phyloP scores from a whole-genome alignment of 2,113 vertebrate species.

The Talpa occidentalis region DNA sequence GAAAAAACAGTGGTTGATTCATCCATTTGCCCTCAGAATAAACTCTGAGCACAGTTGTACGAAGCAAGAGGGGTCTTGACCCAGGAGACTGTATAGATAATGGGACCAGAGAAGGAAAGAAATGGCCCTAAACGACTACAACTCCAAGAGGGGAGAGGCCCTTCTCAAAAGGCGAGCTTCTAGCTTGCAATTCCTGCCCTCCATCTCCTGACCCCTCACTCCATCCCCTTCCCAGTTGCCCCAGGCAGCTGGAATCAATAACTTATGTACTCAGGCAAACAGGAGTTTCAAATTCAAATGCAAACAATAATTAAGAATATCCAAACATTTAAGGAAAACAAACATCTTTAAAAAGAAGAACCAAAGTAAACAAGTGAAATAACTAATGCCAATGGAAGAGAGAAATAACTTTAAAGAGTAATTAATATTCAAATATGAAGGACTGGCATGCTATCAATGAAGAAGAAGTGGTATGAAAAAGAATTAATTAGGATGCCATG shows the following conservation, averaged over 20 bases:
- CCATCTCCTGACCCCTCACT: background rate
- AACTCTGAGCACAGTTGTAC: constrained; percentile 28
- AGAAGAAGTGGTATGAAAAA: background rate
- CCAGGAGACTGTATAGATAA: background rate
- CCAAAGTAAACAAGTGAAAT: constrained; percentile 54
- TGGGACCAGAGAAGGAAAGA: background rate
- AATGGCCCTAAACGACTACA: background rate
- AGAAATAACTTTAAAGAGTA: constrained; percentile 47
- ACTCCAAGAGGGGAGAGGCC: background rate
- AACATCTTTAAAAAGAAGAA: constrained; percentile 40
- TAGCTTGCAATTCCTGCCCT: background rate
- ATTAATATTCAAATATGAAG: constrained; percentile 27
- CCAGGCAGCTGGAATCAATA: background rate
- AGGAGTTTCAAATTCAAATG: constrained; percentile 53
- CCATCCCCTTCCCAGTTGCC: background rate
- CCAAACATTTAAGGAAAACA: constrained; percentile 63
- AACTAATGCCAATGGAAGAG: background rate
- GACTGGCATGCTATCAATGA: background rate
- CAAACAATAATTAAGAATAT: constrained; percentile 54
- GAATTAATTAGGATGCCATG: background rate
- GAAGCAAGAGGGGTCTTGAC: constrained; percentile 11
- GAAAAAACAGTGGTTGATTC: background rate
- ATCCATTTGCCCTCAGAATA: constrained; percentile 12
- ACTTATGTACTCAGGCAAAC: background rate
- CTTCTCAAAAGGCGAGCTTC: background rate